Evolutionary conservation across 2,797 vertebrate species (phyloP), one percentile per base, ranked within the genome.

Genomic region (Molossus alvarezi): DNA sequence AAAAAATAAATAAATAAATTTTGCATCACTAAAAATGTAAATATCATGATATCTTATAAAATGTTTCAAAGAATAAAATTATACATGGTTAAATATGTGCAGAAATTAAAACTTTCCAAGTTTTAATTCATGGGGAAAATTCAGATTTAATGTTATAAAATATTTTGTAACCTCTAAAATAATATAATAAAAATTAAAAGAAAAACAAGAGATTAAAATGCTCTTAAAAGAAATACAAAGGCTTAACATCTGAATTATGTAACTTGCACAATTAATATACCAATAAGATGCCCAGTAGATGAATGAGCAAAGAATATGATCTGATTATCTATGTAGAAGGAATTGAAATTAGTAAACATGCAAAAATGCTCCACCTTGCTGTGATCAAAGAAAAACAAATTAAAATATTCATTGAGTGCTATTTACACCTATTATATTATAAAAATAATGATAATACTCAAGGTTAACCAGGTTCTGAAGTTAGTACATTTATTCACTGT

Each of bases 341-440:
- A 95, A 73, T 20, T 27, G 60, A 97, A 80, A 76, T 96, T 72
- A 64, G 48, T 85, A 89, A 95, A 75, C 75, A 92, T 79, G 83
- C 86, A 95, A 93, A 95, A 95, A 87, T 95, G 58, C 60, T 95
- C 82, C n/a, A 96, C 80, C 82, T 96, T 88, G 94, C 96, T 94
- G 90, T 95, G 86, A 95, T 88, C 89, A 92, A 92, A 97, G 29
- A 88, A 85, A 96, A 96, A 97, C 81, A 92, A 97, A 94, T 95
- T 97, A 94, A 96, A 94, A 92, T 85, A 81, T 91, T 95, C 90
- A 96, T 90, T 95, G 96, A 94, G 77, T 85, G 92, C 60, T 88
- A 94, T 91, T 97, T 93, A 89, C 51, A 97, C 71, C 64, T 96
- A 96, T 83, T 95, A 90, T 41, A 95, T 97, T 96, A 97, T 71